Conservation (phyloP, 2,888 invertebrate species). For the Apoda limacodes region DNA sequence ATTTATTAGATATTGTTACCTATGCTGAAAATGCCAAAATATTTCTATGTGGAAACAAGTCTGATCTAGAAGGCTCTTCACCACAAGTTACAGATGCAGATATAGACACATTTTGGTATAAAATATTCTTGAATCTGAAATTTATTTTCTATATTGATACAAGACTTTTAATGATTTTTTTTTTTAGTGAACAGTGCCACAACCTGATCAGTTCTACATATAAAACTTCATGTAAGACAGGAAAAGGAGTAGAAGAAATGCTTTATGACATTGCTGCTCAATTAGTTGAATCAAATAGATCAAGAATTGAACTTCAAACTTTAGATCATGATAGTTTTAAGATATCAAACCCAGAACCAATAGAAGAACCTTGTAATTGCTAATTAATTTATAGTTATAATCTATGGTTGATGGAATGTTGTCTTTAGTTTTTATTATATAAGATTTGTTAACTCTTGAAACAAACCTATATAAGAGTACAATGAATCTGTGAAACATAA, state of each 20-base stretch:
- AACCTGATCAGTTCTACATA: constrained; percentile 89
- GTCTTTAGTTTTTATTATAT: too few species aligned
- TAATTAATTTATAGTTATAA: too few species aligned
- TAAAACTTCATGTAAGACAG: constrained; percentile 90
- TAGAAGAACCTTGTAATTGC: constrained; percentile 62
- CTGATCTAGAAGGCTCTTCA: constrained; percentile 79
- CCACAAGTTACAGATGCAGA: constrained; percentile 88
- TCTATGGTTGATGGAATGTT: too few species aligned
- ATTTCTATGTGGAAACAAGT: constrained; percentile 93
- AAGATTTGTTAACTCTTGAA: too few species aligned
- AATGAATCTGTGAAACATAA: too few species aligned
- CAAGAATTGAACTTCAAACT: constrained; percentile 84
- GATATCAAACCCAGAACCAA: constrained; percentile 73
- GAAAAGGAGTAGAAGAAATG: constrained; percentile 91
- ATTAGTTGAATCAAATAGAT: constrained; percentile 82
- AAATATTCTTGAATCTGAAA: constrained; percentile 9
- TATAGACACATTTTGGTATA: constrained; percentile 88
- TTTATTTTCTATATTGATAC: constrained; percentile 1
- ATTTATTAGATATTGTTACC: constrained; percentile 91
- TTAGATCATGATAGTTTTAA: constrained; percentile 84
- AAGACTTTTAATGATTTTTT: constrained; percentile 9
- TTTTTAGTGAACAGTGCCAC: constrained; percentile 88
- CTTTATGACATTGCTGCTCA: constrained; percentile 89
- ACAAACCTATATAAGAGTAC: too few species aligned
- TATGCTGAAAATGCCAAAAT: constrained; percentile 96